Percentiles rank a stretch among this genome's conserved stretches.
These are phyloP conservation scores for Puntigrus tetrazona DNA, from an alignment of 2,113 vertebrate genomes.

Conservation along the genomic window DNA sequence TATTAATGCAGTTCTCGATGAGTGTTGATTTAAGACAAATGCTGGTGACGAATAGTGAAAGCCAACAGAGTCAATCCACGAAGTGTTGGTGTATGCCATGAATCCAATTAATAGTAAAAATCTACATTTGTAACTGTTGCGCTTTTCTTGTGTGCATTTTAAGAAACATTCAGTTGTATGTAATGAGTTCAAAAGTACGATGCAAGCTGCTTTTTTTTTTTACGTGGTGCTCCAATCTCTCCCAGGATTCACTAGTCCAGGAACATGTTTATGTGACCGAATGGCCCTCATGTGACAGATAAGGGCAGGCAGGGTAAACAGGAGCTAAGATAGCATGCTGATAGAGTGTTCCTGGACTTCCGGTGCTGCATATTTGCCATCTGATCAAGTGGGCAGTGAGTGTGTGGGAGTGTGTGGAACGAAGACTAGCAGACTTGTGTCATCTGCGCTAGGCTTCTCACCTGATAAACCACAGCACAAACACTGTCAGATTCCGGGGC, in stretches of 20 bases:
- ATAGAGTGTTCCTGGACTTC: slow-evolving; percentile 79
- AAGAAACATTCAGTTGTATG: neutral
- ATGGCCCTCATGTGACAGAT: slow-evolving; percentile 76
- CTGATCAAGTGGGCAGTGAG: slow-evolving; percentile 63
- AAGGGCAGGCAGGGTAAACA: slow-evolving; percentile 75
- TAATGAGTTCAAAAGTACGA: neutral
- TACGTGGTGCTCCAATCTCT: slow-evolving; percentile 48
- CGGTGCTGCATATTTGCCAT: slow-evolving; percentile 77
- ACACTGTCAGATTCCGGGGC: neutral
- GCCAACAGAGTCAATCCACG: no score
- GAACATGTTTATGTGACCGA: slow-evolving; percentile 71
- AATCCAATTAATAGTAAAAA: neutral
- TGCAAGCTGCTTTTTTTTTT: slow-evolving; percentile 34
- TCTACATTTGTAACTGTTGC: neutral
- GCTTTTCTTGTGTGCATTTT: neutral
- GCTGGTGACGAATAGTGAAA: no score
- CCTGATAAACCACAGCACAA: slow-evolving; percentile 11
- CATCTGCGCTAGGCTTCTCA: slow-evolving; percentile 24
- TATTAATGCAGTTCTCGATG: neutral
- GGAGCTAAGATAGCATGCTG: slow-evolving; percentile 74
- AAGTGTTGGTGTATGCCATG: no score
- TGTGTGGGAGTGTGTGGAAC: slow-evolving; percentile 32
- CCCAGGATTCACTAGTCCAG: slow-evolving; percentile 30
- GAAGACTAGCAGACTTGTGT: slow-evolving; percentile 47
- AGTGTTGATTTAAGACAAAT: no score